Evolutionary conservation across 1,140 invertebrate genomes (phyloP), one percentile per base, ranked within the genome.

Genomic region (Heliconius eleuchia): DNA sequence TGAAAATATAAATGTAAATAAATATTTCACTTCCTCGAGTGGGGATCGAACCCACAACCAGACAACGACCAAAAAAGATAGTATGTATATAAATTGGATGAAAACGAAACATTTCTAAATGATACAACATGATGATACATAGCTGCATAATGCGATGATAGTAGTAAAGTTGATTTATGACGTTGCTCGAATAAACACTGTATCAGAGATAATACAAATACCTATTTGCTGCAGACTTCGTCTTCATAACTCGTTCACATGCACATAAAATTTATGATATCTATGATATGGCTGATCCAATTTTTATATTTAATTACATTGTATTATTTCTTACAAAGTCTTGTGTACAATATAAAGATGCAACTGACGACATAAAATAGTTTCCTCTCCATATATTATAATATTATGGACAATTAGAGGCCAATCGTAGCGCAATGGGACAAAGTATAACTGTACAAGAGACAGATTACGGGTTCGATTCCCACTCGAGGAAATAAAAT

Each of bases 111-210:
- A 30, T 30, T 66, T 30, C 9, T 66, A 66, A 66, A 66, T 11
- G 27, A 66, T 66, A 66, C 60, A 66, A n/a, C 30, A 3, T n/a
- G 55, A 60, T 11, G 19, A 60, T 60, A 60, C 55, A 23, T 60
- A 66, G 11, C 74, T 30, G 23, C 13, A 66, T 66, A 66, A 78
- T 19, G 70, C 77, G 8, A 74, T n/a, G 30, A 60, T 52, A 27
- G 39, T 30, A 42, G 73, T 80, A 57, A 79, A 83, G 79, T 81
- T 75, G 76, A 83, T 83, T 83, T 83, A 83, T 73, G 73, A 57
- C 72, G 72, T 66, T 70, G 72, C 72, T 81, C 76, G 27, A 83
- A 77, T 77, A 77, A 81, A 81, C 75, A 81, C 75, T 66, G 80
- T 74, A 52, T 74, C n/a, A 50, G 70, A 73, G 77, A 77, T 79